Evolutionary conservation across 2,797 vertebrate species (phyloP), one percentile per base, ranked within the genome.

Genomic region (Heterohyrax brucei): DNA sequence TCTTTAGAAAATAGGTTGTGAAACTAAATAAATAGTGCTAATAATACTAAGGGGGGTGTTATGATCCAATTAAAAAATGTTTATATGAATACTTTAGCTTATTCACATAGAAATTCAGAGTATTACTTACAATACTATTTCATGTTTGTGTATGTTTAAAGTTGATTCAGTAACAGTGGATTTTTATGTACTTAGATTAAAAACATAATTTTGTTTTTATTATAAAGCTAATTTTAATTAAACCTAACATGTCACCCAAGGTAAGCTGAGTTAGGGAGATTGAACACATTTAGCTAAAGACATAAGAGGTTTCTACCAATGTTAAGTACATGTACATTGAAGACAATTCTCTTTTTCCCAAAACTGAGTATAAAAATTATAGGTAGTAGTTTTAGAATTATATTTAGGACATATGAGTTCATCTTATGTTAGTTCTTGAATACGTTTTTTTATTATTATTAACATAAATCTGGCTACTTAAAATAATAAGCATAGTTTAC

Each of bases 21-120:
- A 93, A 68, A 16, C 18, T 90, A 79, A 87, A 92, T 94, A 87
- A 84, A 79, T 64, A 5, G 21, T 87, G 33, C 88, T 7, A 24
- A 26, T 68, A 93, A 46, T 62, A 62, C 72, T 81, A 93, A 87
- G 26, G 50, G 28, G 33, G 7, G 72, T 4, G 18, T 0, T 33
- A 72, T 7, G n/a, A 3, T 59, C 8, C 26, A 73, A 78, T 61
- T 26, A 64, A 64, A 16, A 72, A 28, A 80, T 59, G 18, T n/a
- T 79, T 83, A 70, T 88, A 22, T 64, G 24, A 87, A 64, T 88
- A 84, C 76, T 70, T 92, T 44, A 33, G n/a, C 33, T 73, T n/a
- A 46, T 86, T 80, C 30, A 88, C 50, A 59, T 39, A 61, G 16
- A 64, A 91, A 33, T 22, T 46, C 56, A 76, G 3, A 39, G 75